Evolutionary conservation across 2,113 vertebrate genomes (phyloP).

Genomic region (Delphinus delphis): DNA sequence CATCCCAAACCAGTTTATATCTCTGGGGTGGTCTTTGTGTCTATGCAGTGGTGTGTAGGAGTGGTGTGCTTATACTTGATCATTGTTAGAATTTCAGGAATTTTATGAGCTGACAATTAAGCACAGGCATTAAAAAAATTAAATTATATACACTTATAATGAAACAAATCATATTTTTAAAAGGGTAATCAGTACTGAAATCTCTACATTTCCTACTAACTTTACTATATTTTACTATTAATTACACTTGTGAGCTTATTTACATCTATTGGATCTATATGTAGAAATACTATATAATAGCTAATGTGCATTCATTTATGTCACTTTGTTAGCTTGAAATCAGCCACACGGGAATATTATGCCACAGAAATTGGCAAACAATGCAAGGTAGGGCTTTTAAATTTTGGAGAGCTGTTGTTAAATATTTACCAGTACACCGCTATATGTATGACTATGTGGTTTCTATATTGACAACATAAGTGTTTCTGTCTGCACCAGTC

Average conservation of each 20-base stretch:
- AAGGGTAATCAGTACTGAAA: background rate
- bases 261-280: background rate
- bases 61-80: background rate
- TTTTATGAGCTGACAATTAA: background rate
- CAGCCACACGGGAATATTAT: background rate
- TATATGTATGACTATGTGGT: background rate
- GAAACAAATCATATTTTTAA: background rate
- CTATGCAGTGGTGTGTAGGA: background rate
- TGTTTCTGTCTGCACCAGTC: background rate
- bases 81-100: background rate
- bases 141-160: background rate
- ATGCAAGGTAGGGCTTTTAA: background rate
- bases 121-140: background rate
- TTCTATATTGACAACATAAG: background rate
- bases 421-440: background rate
- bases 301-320: background rate
- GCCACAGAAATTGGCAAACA: background rate
- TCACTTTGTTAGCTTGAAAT: background rate
- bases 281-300: background rate
- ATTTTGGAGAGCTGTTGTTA: background rate
- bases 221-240: background rate
- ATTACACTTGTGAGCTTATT: background rate
- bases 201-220: background rate
- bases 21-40: background rate
- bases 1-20: background rate